phyloP scores from a whole-genome alignment of 2,888 invertebrate genomes.

The Leptopterna dolabrata region DNA sequence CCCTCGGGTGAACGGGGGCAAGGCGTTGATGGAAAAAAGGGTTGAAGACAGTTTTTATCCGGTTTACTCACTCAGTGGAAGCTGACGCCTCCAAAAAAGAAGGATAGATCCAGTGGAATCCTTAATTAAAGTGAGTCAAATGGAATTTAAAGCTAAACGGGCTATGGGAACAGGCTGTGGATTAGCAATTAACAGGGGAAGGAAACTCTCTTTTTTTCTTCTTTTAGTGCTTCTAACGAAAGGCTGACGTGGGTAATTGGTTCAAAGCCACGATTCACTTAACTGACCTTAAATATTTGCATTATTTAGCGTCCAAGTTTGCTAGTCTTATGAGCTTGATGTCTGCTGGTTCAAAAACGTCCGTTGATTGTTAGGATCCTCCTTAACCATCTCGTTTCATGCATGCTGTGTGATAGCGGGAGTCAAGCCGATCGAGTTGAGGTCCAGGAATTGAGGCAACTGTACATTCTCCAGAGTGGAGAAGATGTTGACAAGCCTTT shows the following conservation, averaged over 20 bases:
- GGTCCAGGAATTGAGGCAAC: no score
- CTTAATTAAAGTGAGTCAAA: slow-evolving; percentile 49
- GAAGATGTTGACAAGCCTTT: no score
- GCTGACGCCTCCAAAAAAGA: slow-evolving; percentile 24
- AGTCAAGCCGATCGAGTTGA: no score
- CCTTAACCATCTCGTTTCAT: neutral
- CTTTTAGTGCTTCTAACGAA: slow-evolving; percentile 38
- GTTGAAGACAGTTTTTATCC: slow-evolving; percentile 5
- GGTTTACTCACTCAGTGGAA: slow-evolving; percentile 5
- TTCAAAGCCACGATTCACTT: slow-evolving; percentile 34
- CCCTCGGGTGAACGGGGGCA: neutral
- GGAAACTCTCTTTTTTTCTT: slow-evolving; percentile 23
- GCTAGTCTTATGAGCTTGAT: no score
- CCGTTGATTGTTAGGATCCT: no score
- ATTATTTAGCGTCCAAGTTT: neutral
- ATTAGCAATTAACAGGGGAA: slow-evolving; percentile 47
- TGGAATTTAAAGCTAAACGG: slow-evolving; percentile 50
- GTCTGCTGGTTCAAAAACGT: no score
- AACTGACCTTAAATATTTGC: slow-evolving; percentile 34
- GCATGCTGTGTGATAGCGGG: no score
- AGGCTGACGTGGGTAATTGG: slow-evolving; percentile 36
- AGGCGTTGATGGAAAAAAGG: neutral
- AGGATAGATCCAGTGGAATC: slow-evolving; percentile 34
- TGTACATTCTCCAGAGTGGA: no score
- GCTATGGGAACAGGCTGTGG: slow-evolving; percentile 40